phyloP scores from a whole-genome alignment of 2,113 vertebrate genomes.

The Romanogobio albipinnatus region DNA sequence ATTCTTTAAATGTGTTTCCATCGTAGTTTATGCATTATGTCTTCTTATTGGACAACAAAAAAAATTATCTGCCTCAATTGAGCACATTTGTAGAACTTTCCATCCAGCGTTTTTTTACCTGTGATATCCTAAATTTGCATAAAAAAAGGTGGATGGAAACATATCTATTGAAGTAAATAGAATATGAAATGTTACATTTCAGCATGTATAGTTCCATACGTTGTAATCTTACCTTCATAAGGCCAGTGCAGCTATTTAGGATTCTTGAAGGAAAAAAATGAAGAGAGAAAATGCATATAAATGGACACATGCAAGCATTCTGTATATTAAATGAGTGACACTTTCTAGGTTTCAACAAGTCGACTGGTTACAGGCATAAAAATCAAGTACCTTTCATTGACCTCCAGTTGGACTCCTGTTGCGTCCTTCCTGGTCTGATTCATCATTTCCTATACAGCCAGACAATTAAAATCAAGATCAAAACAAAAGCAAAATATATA shows the following conservation, averaged over 20 bases:
- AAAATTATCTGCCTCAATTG: too few relatives aligned
- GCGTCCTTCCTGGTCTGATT: constrained; percentile 88
- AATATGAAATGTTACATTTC: neutral
- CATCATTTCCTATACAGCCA: constrained; percentile 89
- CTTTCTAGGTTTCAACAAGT: neutral
- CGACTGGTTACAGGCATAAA: neutral
- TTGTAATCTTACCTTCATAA: constrained; percentile 90
- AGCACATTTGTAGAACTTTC: too few relatives aligned
- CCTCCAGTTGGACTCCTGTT: constrained; percentile 91
- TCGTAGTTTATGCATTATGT: too few relatives aligned
- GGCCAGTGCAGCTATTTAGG: constrained; percentile 90
- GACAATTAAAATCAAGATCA: neutral
- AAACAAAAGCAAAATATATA: neutral
- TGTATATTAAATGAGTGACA: neutral
- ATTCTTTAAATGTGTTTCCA: too few relatives aligned
- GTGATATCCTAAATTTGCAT: too few relatives aligned
- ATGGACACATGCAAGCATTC: neutral
- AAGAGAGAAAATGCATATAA: neutral
- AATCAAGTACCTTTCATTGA: constrained; percentile 89
- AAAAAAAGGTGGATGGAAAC: too few relatives aligned
- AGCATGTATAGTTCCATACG: neutral
- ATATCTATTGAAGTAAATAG: neutral
- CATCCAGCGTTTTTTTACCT: too few relatives aligned
- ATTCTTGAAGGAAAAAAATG: constrained; percentile 77
- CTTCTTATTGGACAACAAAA: too few relatives aligned